phyloP scores from a whole-genome alignment of 1,140 invertebrate species.

The Drosophila busckii region DNA sequence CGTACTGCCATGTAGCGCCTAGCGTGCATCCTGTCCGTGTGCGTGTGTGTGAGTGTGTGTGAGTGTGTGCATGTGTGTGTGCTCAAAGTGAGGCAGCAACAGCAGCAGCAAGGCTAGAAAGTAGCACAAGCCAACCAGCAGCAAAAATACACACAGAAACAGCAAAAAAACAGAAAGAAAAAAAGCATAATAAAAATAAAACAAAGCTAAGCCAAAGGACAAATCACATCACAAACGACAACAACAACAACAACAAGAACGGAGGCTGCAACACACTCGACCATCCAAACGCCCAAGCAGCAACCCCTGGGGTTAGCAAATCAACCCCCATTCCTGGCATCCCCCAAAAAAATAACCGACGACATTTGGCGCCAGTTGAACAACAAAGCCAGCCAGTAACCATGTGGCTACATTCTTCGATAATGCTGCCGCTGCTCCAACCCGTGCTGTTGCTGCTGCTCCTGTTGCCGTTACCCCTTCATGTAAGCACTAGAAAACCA shows the following conservation, averaged over 20 bases:
- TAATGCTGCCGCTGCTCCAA: constrained; percentile 23
- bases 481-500: too few species aligned
- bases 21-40: constrained; percentile 11
- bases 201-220: constrained; percentile 49
- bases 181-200: too few species aligned
- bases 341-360: constrained; percentile 1
- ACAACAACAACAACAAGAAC: constrained; percentile 25
- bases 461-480: constrained; percentile 4
- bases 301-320: too few species aligned
- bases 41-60: constrained; percentile 6
- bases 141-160: constrained; percentile 14
- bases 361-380: constrained; percentile 60
- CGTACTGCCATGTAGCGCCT: constrained; percentile 31
- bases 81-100: constrained; percentile 15
- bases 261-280: constrained; percentile 31
- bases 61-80: constrained; percentile 16
- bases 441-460: constrained; percentile 22
- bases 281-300: constrained; percentile 1
- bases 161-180: too few species aligned
- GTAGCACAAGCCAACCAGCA: constrained; percentile 39
- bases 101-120: constrained; percentile 40
- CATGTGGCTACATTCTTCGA: constrained; percentile 41
- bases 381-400: constrained; percentile 34
- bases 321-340: background rate
- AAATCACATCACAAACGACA: constrained; percentile 42